phyloP scores from a whole-genome alignment of 2,113 vertebrate genomes.

The Beaufortia kweichowensis region DNA sequence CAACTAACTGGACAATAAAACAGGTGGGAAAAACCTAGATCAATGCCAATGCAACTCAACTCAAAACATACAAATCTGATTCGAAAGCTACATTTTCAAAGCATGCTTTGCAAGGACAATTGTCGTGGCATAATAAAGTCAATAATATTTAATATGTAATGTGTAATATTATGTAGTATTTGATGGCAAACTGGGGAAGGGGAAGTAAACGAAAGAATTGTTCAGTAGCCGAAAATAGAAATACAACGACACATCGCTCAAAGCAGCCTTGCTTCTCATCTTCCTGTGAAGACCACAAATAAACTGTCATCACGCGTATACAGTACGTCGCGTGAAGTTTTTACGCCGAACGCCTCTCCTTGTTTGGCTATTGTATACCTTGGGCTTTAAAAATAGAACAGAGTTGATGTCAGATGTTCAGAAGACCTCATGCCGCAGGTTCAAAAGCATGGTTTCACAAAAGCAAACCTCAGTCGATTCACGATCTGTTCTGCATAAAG shows the following conservation, averaged over 20 bases:
- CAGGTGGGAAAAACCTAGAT: too few relatives aligned
- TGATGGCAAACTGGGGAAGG: background rate
- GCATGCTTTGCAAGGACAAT: background rate
- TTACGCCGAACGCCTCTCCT: background rate
- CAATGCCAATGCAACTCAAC: too few relatives aligned
- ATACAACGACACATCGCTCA: background rate
- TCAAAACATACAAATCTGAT: too few relatives aligned
- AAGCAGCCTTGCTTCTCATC: slow-evolving; percentile 16
- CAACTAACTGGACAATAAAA: too few relatives aligned
- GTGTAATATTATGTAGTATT: too few relatives aligned
- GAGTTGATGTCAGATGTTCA: background rate
- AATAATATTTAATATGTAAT: background rate
- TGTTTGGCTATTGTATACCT: slow-evolving; percentile 39
- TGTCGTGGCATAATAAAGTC: background rate
- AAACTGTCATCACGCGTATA: slow-evolving; percentile 5
- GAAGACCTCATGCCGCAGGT: background rate
- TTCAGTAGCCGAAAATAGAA: slow-evolving; percentile 9
- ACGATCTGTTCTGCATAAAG: slow-evolving; percentile 26
- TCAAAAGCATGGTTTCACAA: slow-evolving; percentile 26
- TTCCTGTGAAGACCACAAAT: slow-evolving; percentile 36
- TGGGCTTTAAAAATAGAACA: slow-evolving; percentile 29
- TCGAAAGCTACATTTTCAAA: background rate
- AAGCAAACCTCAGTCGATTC: slow-evolving; percentile 38
- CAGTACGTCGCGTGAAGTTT: background rate
- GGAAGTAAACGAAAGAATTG: slow-evolving; percentile 6